These are phyloP conservation scores for Drosophila buzzatii DNA, from an alignment of 2,888 invertebrate genomes.

Conservation along the genomic window DNA sequence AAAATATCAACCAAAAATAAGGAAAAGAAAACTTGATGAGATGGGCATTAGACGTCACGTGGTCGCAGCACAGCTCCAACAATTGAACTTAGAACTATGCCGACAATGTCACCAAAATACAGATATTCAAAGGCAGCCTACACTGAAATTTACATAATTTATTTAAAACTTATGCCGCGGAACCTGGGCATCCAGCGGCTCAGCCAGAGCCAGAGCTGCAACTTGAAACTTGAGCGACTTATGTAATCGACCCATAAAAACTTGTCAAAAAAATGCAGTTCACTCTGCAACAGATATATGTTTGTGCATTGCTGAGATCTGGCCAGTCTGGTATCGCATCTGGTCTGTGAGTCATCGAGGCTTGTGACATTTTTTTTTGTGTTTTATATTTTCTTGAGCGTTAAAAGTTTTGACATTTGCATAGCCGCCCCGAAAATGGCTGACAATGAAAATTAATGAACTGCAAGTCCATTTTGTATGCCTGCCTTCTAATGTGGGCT, in stretches of 20 bases:
- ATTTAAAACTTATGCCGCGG: constrained; percentile 50
- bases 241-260: constrained; percentile 57
- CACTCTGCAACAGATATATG: constrained; percentile 6
- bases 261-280: constrained; percentile 48
- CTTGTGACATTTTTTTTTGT: constrained; percentile 61
- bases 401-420: constrained; percentile 69
- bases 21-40: constrained; percentile 19
- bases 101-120: constrained; percentile 34
- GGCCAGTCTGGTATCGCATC: constrained; percentile 50
- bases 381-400: constrained; percentile 35
- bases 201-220: constrained; percentile 4
- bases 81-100: constrained; percentile 57
- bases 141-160: constrained; percentile 61
- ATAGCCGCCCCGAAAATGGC: constrained; percentile 58
- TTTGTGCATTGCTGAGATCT: constrained; percentile 12
- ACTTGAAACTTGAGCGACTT: constrained; percentile 49
- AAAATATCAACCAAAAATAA: neutral
- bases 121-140: constrained; percentile 40
- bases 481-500: constrained; percentile 53
- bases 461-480: constrained; percentile 58
- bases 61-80: constrained; percentile 15
- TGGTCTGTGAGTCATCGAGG: constrained; percentile 60
- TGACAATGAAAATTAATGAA: constrained; percentile 74
- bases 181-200: constrained; percentile 17
- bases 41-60: constrained; percentile 23